These are phyloP conservation scores for Umimayanthus chanpuru DNA, from an alignment of 92 coral and sea anemone species.

Conservation along the genomic window DNA sequence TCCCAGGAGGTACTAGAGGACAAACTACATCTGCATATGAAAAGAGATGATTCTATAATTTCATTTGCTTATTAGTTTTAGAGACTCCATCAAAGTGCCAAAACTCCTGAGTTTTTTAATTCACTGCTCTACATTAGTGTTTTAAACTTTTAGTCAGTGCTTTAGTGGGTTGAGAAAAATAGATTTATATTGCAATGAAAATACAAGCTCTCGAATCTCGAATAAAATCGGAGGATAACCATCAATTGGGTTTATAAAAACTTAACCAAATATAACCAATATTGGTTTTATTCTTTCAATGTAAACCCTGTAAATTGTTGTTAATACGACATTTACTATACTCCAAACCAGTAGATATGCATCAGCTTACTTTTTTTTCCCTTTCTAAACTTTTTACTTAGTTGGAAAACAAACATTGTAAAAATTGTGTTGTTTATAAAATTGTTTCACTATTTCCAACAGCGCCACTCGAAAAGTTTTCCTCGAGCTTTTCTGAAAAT, in stretches of 20 bases:
- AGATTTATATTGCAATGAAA: not conserved
- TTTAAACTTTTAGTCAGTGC: not conserved
- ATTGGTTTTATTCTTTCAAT: not conserved
- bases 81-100: constrained; percentile 12
- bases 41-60: constrained; percentile 18
- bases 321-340: not conserved
- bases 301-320: not conserved
- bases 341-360: not conserved
- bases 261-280: not conserved
- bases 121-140: not conserved
- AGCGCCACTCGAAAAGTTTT: not conserved
- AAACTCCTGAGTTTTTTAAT: not conserved
- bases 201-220: not conserved
- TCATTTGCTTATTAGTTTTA: constrained; percentile 23
- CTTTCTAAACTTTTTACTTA: not conserved
- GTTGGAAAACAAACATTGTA: no score
- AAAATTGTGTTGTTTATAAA: not conserved
- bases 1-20: not conserved
- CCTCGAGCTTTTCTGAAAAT: not conserved
- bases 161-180: not conserved
- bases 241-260: constrained; percentile 1
- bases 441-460: not conserved
- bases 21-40: constrained; percentile 20
- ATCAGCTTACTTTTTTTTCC: not conserved
- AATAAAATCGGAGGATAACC: not conserved